Evolutionary conservation across 1,140 invertebrate species (phyloP), one percentile per base, ranked within the genome.

Genomic region (Cydia fagiglandana): DNA sequence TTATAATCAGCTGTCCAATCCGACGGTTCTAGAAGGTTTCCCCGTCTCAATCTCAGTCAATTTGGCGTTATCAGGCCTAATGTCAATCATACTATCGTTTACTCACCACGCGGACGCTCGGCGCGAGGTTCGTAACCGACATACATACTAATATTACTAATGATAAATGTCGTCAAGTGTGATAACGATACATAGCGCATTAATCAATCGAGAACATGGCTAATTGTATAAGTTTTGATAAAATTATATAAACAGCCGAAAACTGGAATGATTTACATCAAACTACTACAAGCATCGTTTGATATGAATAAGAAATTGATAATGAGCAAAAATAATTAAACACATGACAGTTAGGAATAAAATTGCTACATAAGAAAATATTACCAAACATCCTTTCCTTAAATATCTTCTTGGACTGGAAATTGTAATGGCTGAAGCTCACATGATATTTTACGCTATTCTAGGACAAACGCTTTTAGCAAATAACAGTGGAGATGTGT

Each of bases 101-200:
- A 38, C 66, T 70, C 66, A 45, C 34, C n/a, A 70, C 10, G 66
- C 66, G 38, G 66, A 70, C 66, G 15, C 24, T 0, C 24, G 45
- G 47, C 24, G 20, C 17, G 73, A 84, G 84, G 81, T 85, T 80
- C 76, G 77, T 80, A 84, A 82, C 81, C 84, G 86, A 73, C 88
- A 86, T 83, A 86, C 81, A 85, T 85, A 79, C 45, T 38, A n/a
- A 47, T 83, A 86, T 85, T 85, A 79, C 45, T 38, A n/a, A 47
- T 83, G 86, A 89, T 87, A 87, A 86, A 83, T 80, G 85, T 86
- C 80, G 76, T 78, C 77, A 85, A 83, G 73, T 17, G 64, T 85
- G 88, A 89, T 88, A 89, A 85, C 76, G 75, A 34, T 20, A 17
- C 38, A 41, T 12, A 66, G 24, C 56, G n/a, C 64, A 30, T 68